Percentiles rank a stretch among this genome's conserved stretches.
phyloP scores from a whole-genome alignment of 1,140 invertebrate species.

The Orius insidiosus region DNA sequence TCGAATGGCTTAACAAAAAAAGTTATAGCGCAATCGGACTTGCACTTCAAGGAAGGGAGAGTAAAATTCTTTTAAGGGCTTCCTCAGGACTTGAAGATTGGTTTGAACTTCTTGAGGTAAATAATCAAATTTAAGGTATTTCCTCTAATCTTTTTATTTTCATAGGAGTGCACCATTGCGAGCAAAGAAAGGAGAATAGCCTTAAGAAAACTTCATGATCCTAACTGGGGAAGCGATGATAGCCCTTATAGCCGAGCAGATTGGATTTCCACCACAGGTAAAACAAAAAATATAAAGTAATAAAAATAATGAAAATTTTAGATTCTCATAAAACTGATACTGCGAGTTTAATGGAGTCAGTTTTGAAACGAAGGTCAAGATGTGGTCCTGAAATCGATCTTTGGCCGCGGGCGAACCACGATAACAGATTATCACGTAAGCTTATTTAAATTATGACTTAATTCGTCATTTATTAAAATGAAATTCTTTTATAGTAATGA shows the following conservation, averaged over 20 bases:
- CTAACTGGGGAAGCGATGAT: conserved; percentile 21
- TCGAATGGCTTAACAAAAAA: conserved; percentile 43
- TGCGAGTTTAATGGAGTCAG: conserved; percentile 1
- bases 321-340: conserved; percentile 1
- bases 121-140: not conserved
- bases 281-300: no score
- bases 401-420: conserved; percentile 9
- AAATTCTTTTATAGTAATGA: conserved; percentile 21
- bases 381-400: conserved; percentile 14
- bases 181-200: conserved; percentile 37
- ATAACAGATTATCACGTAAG: conserved; percentile 22
- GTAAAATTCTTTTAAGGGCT: conserved; percentile 35
- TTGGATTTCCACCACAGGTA: not conserved
- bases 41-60: conserved; percentile 31
- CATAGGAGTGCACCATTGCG: conserved; percentile 37
- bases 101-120: conserved; percentile 37
- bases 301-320: not conserved
- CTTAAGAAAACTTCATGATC: conserved; percentile 30
- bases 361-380: conserved; percentile 12
- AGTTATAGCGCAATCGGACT: conserved; percentile 38
- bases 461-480: no score
- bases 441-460: not conserved
- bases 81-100: conserved; percentile 35
- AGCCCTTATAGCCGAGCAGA: not conserved
- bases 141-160: not conserved